Percentiles rank a stretch among this genome's conserved stretches.
Conservation (phyloP, 2,797 vertebrate genomes). For the Brachyrhaphis roseni region DNA sequence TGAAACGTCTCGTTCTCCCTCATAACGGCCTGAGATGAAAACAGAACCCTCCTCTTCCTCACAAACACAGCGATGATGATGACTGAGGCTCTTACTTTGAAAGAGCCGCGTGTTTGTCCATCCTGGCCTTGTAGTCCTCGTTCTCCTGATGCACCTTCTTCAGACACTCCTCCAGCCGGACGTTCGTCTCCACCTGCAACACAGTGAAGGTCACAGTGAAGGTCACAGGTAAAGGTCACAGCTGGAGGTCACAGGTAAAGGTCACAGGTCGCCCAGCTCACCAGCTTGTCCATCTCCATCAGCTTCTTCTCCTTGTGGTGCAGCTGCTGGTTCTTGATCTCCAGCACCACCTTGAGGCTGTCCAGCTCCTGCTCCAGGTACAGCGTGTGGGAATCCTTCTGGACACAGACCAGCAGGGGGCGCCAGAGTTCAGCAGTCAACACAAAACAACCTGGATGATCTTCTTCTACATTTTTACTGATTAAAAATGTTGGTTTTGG, state of each 20-base stretch:
- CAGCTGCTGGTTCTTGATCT: slow-evolving; percentile 93
- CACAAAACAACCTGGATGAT: background rate
- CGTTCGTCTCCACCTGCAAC: slow-evolving; percentile 86
- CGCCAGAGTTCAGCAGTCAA: background rate
- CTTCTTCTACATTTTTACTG: background rate
- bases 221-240: no score
- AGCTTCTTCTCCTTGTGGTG: slow-evolving; percentile 92
- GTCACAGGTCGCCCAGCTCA: slow-evolving; percentile 43
- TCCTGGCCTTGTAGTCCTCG: slow-evolving; percentile 91
- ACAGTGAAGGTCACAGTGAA: no score
- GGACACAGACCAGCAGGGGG: slow-evolving; percentile 33
- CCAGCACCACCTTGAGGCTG: slow-evolving; percentile 93
- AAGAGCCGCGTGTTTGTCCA: slow-evolving; percentile 93
- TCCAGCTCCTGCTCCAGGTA: slow-evolving; percentile 95
- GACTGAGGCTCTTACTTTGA: slow-evolving; percentile 82
- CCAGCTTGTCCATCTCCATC: slow-evolving; percentile 94
- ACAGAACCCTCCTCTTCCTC: background rate
- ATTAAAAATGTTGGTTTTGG: background rate
- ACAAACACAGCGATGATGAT: no score
- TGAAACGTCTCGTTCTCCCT: no score
- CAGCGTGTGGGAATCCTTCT: slow-evolving; percentile 91
- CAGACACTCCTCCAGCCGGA: slow-evolving; percentile 87
- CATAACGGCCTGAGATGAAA: background rate
- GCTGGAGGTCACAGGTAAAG: no score
- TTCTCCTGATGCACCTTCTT: slow-evolving; percentile 94